Evolutionary conservation across 2,113 vertebrate genomes (phyloP).

Genomic region (Lonchura striata): DNA sequence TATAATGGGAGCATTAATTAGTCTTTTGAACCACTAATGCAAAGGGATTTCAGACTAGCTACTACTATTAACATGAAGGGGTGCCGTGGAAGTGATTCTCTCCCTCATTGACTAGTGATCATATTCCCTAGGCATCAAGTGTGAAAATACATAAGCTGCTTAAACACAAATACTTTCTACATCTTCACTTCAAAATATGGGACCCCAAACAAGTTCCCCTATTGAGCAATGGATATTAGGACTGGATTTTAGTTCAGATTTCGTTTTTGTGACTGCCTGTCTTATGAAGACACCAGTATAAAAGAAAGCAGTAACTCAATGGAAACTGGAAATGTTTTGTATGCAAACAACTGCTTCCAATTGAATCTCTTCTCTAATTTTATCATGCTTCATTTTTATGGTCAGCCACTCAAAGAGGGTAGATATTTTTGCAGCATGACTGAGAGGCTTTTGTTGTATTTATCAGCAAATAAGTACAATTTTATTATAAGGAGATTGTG

Average conservation of each 20-base stretch:
- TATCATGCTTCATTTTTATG: not conserved
- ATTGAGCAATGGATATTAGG: not conserved
- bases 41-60: not conserved
- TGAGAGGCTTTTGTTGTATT: not conserved
- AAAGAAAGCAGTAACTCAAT: not conserved
- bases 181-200: not conserved
- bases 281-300: not conserved
- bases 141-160: not conserved
- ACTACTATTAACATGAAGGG: not conserved
- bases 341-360: not conserved
- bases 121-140: not conserved
- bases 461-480: not conserved
- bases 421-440: not conserved
- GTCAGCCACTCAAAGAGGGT: not conserved
- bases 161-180: not conserved
- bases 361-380: not conserved
- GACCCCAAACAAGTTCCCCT: not conserved
- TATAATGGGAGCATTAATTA: not conserved
- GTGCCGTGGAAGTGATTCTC: not conserved
- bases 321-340: not conserved
- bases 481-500: not conserved
- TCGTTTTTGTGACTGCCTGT: not conserved
- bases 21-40: not conserved
- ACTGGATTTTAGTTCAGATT: not conserved
- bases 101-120: not conserved